phyloP scores from a whole-genome alignment of 2,113 vertebrate species.

The Chunga burmeisteri region DNA sequence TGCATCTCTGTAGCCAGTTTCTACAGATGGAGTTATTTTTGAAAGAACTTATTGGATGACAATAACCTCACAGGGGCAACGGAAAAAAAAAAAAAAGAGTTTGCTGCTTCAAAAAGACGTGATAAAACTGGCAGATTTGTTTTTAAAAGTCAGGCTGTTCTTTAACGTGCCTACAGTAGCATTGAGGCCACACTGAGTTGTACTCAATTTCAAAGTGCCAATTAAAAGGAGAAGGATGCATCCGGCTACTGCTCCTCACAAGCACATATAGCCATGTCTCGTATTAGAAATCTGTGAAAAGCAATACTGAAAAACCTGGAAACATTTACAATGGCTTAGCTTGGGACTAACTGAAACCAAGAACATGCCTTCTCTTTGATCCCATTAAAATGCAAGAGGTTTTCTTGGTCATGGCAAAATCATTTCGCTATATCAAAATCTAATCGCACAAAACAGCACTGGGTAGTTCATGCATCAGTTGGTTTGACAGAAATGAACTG shows the following conservation, averaged over 20 bases:
- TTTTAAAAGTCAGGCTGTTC: background rate
- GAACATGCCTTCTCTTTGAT: background rate
- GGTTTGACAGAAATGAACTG: background rate
- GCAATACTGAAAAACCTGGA: background rate
- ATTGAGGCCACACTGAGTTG: background rate
- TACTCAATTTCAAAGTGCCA: background rate
- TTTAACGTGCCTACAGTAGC: background rate
- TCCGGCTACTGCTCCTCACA: background rate
- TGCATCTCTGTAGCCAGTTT: background rate
- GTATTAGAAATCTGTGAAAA: background rate
- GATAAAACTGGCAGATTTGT: background rate
- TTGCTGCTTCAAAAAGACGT: background rate
- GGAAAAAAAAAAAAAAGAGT: background rate
- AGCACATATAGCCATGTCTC: background rate
- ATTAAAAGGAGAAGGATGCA: background rate
- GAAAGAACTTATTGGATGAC: background rate
- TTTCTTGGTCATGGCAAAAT: background rate
- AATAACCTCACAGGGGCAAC: background rate
- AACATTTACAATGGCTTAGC: background rate
- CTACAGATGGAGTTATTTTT: background rate
- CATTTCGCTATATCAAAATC: background rate
- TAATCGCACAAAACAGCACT: accelerated
- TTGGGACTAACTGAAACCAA: background rate
- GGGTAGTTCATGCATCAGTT: background rate
- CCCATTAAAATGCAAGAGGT: background rate